Base-by-base conservation (phyloP, 2,797 vertebrate genomes). In the Furcifer pardalis region DNA sequence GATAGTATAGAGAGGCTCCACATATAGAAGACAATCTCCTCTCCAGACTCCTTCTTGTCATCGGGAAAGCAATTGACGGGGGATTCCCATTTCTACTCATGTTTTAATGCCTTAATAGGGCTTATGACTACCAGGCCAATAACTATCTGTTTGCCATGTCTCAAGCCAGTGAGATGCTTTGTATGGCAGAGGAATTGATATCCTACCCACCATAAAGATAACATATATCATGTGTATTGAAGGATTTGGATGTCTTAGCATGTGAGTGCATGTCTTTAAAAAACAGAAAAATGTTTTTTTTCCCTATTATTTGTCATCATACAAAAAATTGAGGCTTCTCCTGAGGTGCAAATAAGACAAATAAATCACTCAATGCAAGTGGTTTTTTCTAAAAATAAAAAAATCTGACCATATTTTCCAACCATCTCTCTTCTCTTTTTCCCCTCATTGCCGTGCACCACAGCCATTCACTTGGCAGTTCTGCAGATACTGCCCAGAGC, bases 381-480 rank as follows among this genome's bases (percentile, higher is more conserved):
- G 49, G 10, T 5, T 19, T 49, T n/a, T 32, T 49, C 49, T 42
- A 25, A 66, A 30, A 62, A 62, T 0, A 9, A 60, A 32, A 35
- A 23, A 7, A 5, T 52, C 60, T 42, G 37, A 66, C 74, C 42
- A 49, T 13, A 42, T 80, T 40, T 63, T 75, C 46, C 30, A 59
- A 66, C 37, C 2, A 49, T 44, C 0, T 52, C 60, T 88, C 78
- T 49, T 81, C 59, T 32, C 59, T 19, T 73, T 84, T 19, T 68
- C 30, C n/a, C 46, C 30, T 0, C 19, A 78, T 40, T 73, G 78
- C 66, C 40, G 52, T 1, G 17, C 82, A 84, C 7, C 0, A 46
- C 49, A 63, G 46, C 59, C 42, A 10, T 77, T 87, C 46, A 80
- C 77, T 52, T 88, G 52, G 69, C 1, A 73, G 42, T 69, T 89